phyloP scores from a whole-genome alignment of 2,113 vertebrate species.

The Chunga burmeisteri region DNA sequence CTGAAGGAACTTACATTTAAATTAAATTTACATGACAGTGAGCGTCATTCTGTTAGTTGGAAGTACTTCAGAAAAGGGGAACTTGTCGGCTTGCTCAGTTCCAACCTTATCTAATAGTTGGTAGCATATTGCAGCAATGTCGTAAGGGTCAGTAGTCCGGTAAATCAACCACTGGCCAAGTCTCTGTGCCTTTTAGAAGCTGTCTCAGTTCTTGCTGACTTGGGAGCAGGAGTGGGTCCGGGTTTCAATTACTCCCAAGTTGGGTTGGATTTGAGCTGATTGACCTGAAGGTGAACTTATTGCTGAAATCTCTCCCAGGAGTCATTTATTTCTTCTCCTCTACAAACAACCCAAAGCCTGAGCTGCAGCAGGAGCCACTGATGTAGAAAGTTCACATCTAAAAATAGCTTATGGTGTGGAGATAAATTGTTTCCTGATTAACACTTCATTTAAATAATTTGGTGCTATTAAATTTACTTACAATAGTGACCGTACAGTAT shows the following conservation, averaged over 20 bases:
- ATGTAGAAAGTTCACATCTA: slow-evolving; percentile 57
- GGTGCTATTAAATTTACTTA: slow-evolving; percentile 30
- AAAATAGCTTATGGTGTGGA: slow-evolving; percentile 39
- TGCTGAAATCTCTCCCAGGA: slow-evolving; percentile 12
- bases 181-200: background rate
- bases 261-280: background rate
- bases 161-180: background rate
- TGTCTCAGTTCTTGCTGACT: background rate
- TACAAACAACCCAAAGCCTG: slow-evolving; percentile 46
- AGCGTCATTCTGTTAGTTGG: background rate
- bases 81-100: background rate
- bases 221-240: background rate
- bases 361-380: background rate
- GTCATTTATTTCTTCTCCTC: slow-evolving; percentile 23
- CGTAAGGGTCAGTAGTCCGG: background rate
- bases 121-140: background rate
- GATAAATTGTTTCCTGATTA: slow-evolving; percentile 59
- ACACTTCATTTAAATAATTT: slow-evolving; percentile 53
- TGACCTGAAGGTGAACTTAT: slow-evolving; percentile 30
- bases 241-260: background rate
- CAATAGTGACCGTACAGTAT: background rate
- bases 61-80: background rate
- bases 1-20: background rate
- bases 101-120: background rate
- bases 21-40: background rate